Evolutionary conservation across 2,888 invertebrate species (phyloP), one percentile per base, ranked within the genome.

Genomic region (Agriopis aurantiaria): DNA sequence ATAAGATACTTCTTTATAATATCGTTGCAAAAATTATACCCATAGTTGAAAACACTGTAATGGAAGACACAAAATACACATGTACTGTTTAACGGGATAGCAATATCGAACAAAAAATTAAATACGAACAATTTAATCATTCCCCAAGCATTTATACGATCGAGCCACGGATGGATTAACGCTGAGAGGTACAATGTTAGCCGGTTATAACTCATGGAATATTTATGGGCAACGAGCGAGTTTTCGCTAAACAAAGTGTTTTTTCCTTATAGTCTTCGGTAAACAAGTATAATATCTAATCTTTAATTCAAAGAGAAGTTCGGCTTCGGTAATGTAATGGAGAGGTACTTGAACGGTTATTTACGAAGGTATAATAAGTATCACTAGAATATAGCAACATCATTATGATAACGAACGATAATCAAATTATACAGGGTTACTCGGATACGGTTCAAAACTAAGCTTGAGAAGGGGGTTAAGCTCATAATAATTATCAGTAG

Each of bases 121-220:
- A 59, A 59, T 51, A 63, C 8, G 10, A 53, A 49, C 40, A n/a
- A 33, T 49, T 62, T 63, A 64, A 69, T 69, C 53, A 51, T 43
- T 53, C 43, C 10, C 14, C 48, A 23, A 17, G 23, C 23, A 63
- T 65, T 60, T 61, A 61, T 66, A 61, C 43, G 58, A 43, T 57
- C 53, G 60, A 41, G 52, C 60, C 17, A 40, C 61, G 65, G 64
- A 61, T 61, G 57, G 46, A 63, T 69, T 60, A 61, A 41, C 17
- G 63, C 51, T 40, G 68, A 61, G 10, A 64, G 45, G 64, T 65
- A 65, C 69, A 69, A 69, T 55, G 61, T 68, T 72, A 52, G 17
- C 68, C 56, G 64, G 64, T 72, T 66, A 72, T 69, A 67, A 57
- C 65, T 65, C 69, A 65, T 69, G 49, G 53, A 67, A 69, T 67